These are phyloP conservation scores for Anthonomus grandis DNA, from an alignment of 1,140 invertebrate genomes.

Conservation along the genomic window DNA sequence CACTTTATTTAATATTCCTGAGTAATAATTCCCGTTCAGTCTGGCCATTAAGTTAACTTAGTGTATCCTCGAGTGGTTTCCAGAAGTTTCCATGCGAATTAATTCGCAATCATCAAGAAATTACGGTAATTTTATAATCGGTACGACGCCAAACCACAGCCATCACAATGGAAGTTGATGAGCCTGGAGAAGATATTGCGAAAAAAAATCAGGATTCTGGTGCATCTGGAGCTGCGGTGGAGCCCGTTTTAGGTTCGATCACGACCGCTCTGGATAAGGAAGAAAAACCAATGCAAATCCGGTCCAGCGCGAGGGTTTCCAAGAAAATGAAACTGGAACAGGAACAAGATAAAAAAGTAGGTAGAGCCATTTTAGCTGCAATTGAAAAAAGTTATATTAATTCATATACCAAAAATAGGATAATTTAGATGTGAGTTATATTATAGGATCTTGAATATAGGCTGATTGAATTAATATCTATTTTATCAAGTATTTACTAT, in stretches of 20 bases:
- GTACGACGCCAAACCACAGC: conserved; percentile 6
- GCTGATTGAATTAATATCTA: no score
- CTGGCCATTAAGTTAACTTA: no score
- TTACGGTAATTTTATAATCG: no score
- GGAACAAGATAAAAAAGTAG: conserved; percentile 26
- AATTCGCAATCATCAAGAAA: no score
- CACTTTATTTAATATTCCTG: no score
- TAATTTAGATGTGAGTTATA: no score
- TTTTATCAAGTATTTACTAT: no score
- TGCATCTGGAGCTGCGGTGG: neutral
- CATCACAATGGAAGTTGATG: conserved; percentile 26
- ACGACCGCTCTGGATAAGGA: conserved; percentile 32
- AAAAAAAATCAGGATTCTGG: conserved; percentile 7
- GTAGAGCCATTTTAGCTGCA: neutral
- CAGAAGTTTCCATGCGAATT: no score
- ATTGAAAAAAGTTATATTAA: neutral
- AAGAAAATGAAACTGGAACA: conserved; percentile 58
- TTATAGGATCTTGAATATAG: no score
- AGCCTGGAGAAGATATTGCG: conserved; percentile 13
- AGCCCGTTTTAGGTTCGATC: conserved; percentile 25
- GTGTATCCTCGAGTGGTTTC: no score
- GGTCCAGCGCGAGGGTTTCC: conserved; percentile 64
- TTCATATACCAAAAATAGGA: neutral
- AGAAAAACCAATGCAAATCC: conserved; percentile 52
- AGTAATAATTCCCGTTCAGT: no score